Base-by-base conservation (phyloP, 2,113 vertebrate genomes). In the Coreoperca whiteheadi region DNA sequence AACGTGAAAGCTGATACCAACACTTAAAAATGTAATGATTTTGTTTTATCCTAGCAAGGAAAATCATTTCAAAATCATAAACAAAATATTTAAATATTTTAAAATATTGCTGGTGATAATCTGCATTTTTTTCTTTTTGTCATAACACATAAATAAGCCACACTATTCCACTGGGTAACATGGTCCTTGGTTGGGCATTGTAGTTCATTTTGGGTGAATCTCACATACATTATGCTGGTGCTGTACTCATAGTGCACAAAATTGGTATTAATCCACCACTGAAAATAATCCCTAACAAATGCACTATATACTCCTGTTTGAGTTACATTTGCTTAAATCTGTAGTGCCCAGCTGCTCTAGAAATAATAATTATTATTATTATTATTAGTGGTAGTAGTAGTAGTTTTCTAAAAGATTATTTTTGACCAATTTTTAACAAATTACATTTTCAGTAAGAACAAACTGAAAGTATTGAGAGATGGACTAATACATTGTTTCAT, bases 1-100 rank as follows among this genome's bases (percentile, higher is more conserved):
- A 78, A 84, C 7, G 16, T 65, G 67, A 66, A 64, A 88, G 46
- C 48, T 66, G 71, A 87, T 74, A 30, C 64, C 63, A 34, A 57
- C 4, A 23, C 34, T 57, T 57, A 48, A 8, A 60, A 61, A 39
- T 16, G 43, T 39, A 78, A 28, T 77, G 64, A 77, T 57, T 85
- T 25, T 25, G 18, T 67, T 74, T 50, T 15, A 53, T 69, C 51
- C 48, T 11, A n/a, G n/a, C n/a, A n/a, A n/a, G n/a, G n/a, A n/a
- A n/a, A n/a, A n/a, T n/a, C n/a, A n/a, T n/a, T n/a, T n/a, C n/a
- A n/a, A n/a, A n/a, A n/a, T n/a, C n/a, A n/a, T n/a, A n/a, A n/a
- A n/a, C n/a, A n/a, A n/a, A n/a, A n/a, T n/a, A n/a, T n/a, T n/a
- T n/a, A n/a, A n/a, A n/a, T n/a, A n/a, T n/a, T n/a, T n/a, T n/a